These are phyloP conservation scores for Motacilla alba DNA, from an alignment of 2,113 vertebrate species.

Conservation along the genomic window DNA sequence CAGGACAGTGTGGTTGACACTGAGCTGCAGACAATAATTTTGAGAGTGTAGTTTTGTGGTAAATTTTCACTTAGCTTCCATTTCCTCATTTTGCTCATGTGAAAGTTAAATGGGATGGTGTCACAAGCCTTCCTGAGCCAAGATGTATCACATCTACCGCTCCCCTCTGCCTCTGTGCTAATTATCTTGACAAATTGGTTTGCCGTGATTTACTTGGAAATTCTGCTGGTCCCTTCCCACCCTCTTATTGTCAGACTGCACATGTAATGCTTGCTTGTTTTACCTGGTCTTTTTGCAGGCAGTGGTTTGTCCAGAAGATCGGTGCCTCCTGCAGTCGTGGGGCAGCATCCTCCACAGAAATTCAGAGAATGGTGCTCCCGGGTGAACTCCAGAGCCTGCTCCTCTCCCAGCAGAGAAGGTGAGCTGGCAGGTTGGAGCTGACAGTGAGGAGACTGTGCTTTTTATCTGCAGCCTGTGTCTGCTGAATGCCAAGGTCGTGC, in stretches of 20 bases:
- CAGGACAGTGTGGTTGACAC: not conserved
- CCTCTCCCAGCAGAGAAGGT: not conserved
- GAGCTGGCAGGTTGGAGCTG: not conserved
- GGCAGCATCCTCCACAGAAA: not conserved
- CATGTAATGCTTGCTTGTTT: fast-evolving
- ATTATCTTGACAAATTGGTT: constrained; percentile 25
- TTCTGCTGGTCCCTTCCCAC: not conserved
- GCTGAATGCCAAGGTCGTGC: not conserved
- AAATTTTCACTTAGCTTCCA: not conserved
- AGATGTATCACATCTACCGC: not conserved
- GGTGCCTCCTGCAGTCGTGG: not conserved
- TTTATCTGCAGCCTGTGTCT: not conserved
- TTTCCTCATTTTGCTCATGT: not conserved
- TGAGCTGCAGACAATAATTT: not conserved
- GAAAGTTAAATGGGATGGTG: not conserved
- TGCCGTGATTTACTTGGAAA: not conserved
- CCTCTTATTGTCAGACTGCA: not conserved
- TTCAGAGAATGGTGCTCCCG: not conserved
- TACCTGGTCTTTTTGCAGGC: not conserved
- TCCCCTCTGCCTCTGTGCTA: not conserved
- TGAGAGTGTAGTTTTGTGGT: not conserved
- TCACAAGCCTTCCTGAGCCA: not conserved
- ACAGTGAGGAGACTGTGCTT: not conserved
- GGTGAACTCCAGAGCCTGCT: not conserved
- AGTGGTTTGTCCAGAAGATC: not conserved